Conservation (phyloP, 2,113 vertebrate species). For the Shinisaurus crocodilurus region DNA sequence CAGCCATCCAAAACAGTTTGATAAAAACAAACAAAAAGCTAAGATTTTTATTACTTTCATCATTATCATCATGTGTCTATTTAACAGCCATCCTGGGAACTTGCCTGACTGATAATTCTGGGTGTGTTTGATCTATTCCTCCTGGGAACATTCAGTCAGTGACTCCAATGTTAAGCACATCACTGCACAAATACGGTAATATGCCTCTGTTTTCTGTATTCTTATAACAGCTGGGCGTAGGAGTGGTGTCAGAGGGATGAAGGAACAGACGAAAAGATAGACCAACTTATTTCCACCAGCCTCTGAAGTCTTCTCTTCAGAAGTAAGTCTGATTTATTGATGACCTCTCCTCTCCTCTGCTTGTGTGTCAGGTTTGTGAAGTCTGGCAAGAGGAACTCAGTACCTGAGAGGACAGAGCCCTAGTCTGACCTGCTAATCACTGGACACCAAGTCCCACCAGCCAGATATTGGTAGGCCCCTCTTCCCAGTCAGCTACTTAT, state of each 20-base stretch:
- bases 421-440: neutral
- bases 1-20: neutral
- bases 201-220: no score
- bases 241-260: accelerated
- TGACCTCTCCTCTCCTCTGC: neutral
- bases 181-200: neutral
- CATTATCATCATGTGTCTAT: neutral
- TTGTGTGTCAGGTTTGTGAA: neutral
- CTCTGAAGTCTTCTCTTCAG: neutral
- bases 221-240: neutral
- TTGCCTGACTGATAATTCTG: neutral
- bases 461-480: neutral
- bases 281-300: neutral
- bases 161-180: neutral
- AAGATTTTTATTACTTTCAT: neutral
- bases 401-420: neutral
- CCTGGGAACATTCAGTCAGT: neutral
- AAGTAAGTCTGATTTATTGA: neutral
- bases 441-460: neutral
- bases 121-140: neutral
- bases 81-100: neutral
- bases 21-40: neutral
- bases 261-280: accelerated
- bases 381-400: neutral
- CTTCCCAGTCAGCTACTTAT: neutral